phyloP scores from a whole-genome alignment of 2,888 invertebrate species.

The Saturnia pavonia region DNA sequence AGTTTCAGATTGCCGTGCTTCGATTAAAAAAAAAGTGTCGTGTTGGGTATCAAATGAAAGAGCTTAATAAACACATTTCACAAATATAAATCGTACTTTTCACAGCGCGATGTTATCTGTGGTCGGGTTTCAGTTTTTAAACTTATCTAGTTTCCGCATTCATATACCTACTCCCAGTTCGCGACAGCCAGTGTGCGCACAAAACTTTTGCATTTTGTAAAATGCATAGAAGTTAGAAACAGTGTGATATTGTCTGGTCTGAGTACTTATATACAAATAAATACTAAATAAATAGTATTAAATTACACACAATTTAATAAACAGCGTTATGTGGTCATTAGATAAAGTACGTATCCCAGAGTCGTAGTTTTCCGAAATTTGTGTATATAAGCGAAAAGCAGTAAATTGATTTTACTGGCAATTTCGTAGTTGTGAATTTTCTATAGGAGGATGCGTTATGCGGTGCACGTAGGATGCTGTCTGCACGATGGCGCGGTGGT shows the following conservation, averaged over 20 bases:
- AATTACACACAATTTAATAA: conserved; percentile 40
- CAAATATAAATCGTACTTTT: no score
- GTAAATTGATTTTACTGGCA: conserved; percentile 75
- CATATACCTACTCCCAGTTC: conserved; percentile 45
- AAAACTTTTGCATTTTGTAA: conserved; percentile 72
- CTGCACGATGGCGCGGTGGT: conserved; percentile 62
- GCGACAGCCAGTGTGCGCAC: conserved; percentile 49
- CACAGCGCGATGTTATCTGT: no score
- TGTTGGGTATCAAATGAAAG: no score
- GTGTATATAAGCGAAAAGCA: conserved; percentile 74
- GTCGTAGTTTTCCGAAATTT: conserved; percentile 70
- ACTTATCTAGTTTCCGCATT: conserved; percentile 55
- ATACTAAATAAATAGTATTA: not conserved
- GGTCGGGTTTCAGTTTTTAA: no score
- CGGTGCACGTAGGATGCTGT: conserved; percentile 76
- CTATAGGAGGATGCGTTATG: conserved; percentile 75
- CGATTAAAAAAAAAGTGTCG: no score
- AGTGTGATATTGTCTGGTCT: conserved; percentile 36
- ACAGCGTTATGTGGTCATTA: conserved; percentile 51
- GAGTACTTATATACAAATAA: not conserved
- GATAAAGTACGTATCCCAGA: conserved; percentile 43
- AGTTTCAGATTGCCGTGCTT: no score
- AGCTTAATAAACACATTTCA: no score
- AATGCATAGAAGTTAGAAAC: conserved; percentile 69
- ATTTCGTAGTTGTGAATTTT: conserved; percentile 77